Conservation (phyloP, 1,140 invertebrate species). For the Bombyx mandarina region DNA sequence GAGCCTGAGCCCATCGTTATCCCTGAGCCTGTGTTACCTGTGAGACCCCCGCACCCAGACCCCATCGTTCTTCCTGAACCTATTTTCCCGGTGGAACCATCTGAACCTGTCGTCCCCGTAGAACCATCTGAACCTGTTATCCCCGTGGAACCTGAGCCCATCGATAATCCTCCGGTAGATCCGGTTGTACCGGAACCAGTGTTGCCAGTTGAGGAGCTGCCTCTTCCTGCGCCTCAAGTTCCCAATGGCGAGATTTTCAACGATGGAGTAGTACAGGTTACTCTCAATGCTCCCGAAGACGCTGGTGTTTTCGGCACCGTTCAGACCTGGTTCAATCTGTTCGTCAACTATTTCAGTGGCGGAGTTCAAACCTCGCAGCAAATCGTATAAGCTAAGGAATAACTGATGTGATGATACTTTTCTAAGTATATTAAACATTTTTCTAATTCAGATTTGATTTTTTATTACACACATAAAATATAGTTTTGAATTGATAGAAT, state of each 20-base stretch:
- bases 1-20: conserved; percentile 9
- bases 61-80: conserved; percentile 13
- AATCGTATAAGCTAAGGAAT: conserved; percentile 17
- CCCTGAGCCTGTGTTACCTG: conserved; percentile 6
- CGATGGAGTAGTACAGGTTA: conserved; percentile 37
- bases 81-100: conserved; percentile 13
- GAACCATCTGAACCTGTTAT: conserved; percentile 4
- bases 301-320: conserved; percentile 28
- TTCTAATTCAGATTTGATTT: not conserved
- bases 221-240: conserved; percentile 14
- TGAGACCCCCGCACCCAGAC: conserved; percentile 12
- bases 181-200: conserved; percentile 11
- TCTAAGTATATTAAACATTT: conserved; percentile 1
- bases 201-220: conserved; percentile 7
- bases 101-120: conserved; percentile 13
- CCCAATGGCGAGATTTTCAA: conserved; percentile 39
- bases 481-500: no score
- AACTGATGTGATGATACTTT: not conserved
- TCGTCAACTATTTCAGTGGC: conserved; percentile 43
- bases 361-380: conserved; percentile 32
- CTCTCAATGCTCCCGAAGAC: conserved; percentile 30
- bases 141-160: conserved; percentile 14
- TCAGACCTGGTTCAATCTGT: conserved; percentile 41
- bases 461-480: not conserved
- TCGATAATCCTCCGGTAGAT: conserved; percentile 5